phyloP scores from a whole-genome alignment of 2,113 vertebrate species.

The Albula goreensis region DNA sequence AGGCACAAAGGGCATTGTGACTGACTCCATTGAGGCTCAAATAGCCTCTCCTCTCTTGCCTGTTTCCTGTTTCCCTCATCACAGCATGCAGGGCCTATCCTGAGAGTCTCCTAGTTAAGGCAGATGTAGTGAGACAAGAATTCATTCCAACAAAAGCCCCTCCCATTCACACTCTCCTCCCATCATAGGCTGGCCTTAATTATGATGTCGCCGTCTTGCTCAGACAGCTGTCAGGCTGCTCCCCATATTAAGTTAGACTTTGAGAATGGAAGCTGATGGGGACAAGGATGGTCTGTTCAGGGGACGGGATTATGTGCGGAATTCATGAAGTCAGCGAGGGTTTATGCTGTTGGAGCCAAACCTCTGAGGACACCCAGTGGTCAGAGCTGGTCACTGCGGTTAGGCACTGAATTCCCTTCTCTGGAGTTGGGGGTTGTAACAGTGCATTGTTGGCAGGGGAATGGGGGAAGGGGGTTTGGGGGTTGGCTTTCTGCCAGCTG shows the following conservation, averaged over 20 bases:
- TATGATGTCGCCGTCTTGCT: not conserved
- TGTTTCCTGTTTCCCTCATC: not conserved
- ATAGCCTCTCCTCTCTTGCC: not conserved
- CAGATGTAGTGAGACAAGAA: not conserved
- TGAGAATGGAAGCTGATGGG: not conserved
- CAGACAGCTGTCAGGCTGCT: conserved; percentile 1
- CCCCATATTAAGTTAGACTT: not conserved
- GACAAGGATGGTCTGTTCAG: not conserved
- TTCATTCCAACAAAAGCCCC: not conserved
- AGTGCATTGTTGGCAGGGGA: not conserved
- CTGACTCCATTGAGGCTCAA: not conserved
- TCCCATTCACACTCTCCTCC: not conserved
- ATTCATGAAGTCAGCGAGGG: not conserved
- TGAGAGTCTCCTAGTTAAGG: not conserved
- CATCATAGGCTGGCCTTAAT: not conserved
- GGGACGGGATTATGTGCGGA: not conserved
- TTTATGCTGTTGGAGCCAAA: not conserved
- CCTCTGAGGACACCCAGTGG: conserved; percentile 25
- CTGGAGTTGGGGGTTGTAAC: not conserved
- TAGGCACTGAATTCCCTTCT: not conserved
- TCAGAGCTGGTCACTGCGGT: not conserved
- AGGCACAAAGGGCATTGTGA: not conserved
- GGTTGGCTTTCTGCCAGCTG: not conserved
- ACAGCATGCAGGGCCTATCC: not conserved
- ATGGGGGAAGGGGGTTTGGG: not conserved